phyloP scores from a whole-genome alignment of 23 tunicate species.

The Trididemnum clinides region DNA sequence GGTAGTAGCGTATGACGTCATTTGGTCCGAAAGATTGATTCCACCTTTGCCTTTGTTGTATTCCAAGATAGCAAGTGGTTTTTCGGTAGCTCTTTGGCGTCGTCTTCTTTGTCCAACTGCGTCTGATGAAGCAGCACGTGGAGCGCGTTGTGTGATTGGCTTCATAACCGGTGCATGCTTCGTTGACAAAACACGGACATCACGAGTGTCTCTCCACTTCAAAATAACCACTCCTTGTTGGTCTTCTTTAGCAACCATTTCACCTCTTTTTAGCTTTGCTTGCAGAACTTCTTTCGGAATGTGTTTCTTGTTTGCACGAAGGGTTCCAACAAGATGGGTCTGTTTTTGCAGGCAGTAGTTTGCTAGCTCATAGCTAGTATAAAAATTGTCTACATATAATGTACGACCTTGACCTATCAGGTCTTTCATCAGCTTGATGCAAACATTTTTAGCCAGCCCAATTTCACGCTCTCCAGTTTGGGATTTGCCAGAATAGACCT shows the following conservation, averaged over 20 bases:
- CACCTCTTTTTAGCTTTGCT: conserved; percentile 25
- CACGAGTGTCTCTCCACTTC: conserved; percentile 46
- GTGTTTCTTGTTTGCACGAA: conserved; percentile 15
- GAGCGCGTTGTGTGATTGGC: conserved; percentile 8
- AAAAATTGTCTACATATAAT: conserved; percentile 38
- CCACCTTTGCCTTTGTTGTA: conserved; percentile 47
- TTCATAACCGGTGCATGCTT: conserved; percentile 22
- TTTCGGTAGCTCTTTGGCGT: conserved; percentile 26
- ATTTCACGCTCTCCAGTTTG: conserved; percentile 34
- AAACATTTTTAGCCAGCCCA: conserved; percentile 31
- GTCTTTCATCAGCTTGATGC: conserved; percentile 7
- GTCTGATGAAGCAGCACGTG: conserved; percentile 7
- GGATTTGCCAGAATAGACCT: conserved; percentile 23
- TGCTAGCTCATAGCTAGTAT: conserved; percentile 29
- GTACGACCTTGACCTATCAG: conserved; percentile 31
- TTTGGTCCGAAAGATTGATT: conserved; percentile 30
- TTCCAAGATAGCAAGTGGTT: conserved; percentile 11
- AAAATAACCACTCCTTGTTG: conserved; percentile 22
- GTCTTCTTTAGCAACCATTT: conserved; percentile 45
- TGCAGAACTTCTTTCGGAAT: conserved; percentile 33
- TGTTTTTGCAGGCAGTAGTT: conserved; percentile 5
- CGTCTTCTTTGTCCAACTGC: conserved; percentile 16
- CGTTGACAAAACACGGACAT: conserved; percentile 25
- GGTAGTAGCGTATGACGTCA: conserved; percentile 37
- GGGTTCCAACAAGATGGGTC: conserved; percentile 37